A percentile compares a stretch with the other conserved stretches of the same genome.
Conservation (phyloP, 1,140 invertebrate genomes). For the Drosophila insularis region DNA sequence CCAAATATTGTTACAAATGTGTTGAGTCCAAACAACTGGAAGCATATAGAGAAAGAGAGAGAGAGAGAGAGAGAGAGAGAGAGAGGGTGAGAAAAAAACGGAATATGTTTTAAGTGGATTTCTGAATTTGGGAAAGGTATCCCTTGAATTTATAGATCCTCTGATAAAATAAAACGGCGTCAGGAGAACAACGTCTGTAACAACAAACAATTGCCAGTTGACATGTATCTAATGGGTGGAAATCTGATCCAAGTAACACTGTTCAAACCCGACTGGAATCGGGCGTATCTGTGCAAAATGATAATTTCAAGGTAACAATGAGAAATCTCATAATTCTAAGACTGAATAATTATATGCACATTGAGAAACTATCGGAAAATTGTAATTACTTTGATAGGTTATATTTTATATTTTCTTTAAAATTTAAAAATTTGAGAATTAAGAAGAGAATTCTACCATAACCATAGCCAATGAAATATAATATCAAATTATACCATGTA, state of each 20-base stretch:
- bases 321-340: too few relatives aligned
- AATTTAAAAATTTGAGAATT: too few relatives aligned
- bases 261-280: background rate
- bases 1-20: slow-evolving; percentile 82
- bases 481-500: background rate
- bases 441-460: background rate
- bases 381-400: too few relatives aligned
- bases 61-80: slow-evolving; percentile 2
- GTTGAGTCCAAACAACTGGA: slow-evolving; percentile 80
- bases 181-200: slow-evolving; percentile 6
- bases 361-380: too few relatives aligned
- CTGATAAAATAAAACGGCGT: slow-evolving; percentile 55
- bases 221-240: background rate
- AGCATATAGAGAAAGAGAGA: slow-evolving; percentile 21
- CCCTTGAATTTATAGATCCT: slow-evolving; percentile 57
- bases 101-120: slow-evolving; percentile 57
- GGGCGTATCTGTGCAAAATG: too few relatives aligned
- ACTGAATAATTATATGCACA: too few relatives aligned
- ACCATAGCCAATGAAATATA: background rate
- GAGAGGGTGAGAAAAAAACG: background rate
- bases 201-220: slow-evolving; percentile 10
- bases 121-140: background rate
- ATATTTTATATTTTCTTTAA: too few relatives aligned
- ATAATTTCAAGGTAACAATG: too few relatives aligned
- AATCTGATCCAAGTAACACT: background rate